phyloP scores from a whole-genome alignment of 2,113 vertebrate genomes.

The Vidua macroura region DNA sequence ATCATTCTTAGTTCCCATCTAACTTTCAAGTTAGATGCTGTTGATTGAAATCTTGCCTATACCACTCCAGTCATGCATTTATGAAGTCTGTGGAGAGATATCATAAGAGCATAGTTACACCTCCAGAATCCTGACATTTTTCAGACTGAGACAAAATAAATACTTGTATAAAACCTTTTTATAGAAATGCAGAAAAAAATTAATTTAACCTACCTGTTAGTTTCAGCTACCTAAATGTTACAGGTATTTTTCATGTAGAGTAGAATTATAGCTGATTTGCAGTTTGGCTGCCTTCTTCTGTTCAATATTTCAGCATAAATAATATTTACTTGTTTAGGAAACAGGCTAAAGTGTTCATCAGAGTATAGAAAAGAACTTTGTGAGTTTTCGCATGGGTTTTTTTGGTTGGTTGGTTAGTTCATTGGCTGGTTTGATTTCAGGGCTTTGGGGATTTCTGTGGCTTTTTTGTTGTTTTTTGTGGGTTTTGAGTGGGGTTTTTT shows the following conservation, averaged over 20 bases:
- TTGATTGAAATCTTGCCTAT: constrained; percentile 27
- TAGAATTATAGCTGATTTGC: neutral
- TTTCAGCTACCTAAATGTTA: neutral
- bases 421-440: neutral
- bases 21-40: neutral
- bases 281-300: neutral
- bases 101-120: neutral
- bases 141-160: neutral
- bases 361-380: neutral
- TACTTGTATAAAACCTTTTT: neutral
- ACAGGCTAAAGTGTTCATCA: neutral
- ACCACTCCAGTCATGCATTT: neutral
- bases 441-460: neutral
- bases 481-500: neutral
- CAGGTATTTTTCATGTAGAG: neutral
- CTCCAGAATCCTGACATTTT: neutral
- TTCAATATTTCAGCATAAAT: neutral
- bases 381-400: fast-evolving
- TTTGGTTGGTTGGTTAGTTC: neutral
- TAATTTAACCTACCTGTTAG: neutral
- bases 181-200: neutral
- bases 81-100: neutral
- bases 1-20: neutral
- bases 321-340: neutral
- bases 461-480: neutral